Evolutionary conservation across 2,888 invertebrate species (phyloP), one percentile per base, ranked within the genome.

Genomic region (Miltochrista miniata): DNA sequence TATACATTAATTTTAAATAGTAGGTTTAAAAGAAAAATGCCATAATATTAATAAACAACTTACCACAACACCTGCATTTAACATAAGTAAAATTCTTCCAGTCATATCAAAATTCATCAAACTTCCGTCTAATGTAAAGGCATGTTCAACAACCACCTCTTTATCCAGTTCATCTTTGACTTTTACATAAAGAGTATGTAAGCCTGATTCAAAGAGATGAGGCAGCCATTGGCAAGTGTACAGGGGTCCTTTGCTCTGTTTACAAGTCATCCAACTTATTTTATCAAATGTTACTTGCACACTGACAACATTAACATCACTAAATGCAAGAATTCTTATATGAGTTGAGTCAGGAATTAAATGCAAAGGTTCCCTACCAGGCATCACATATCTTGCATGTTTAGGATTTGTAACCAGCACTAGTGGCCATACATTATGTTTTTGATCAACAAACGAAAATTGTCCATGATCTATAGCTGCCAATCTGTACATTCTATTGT

Each of bases 351-450:
- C 89, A 50, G 83, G 72, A 44, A 96, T 93, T 60, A 93, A 87
- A 52, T 93, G 83, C 39, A 95, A 70, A 35, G 97, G 95, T 83
- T 98, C 97, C 70, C 95, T 94, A 2, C 92, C 89, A 1, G 96
- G 95, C 86, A 97, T 94, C 40, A 92, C 76, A 79, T 94, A 96
- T 57, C 94, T 87, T 29, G 96, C 95, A 85, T 96, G 93, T 88
- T 98, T 98, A n/a, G 98, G 98, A 91, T 98, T 98, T 41, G 98
- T 98, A 13, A 98, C 93, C 61, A 98, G 85, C 38, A 95, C 93
- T 24, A 97, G 88, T 8, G 98, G 98, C 97, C 97, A 98, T 12
- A 93, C 87, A 59, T 94, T 93, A 76, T 96, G 95, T 61, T 91
- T 92, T 45, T 95, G 92, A 83, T 98, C 98, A 50, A 94, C 90